Conservation (phyloP, 2,113 vertebrate species). For the Podarcis cretensis region DNA sequence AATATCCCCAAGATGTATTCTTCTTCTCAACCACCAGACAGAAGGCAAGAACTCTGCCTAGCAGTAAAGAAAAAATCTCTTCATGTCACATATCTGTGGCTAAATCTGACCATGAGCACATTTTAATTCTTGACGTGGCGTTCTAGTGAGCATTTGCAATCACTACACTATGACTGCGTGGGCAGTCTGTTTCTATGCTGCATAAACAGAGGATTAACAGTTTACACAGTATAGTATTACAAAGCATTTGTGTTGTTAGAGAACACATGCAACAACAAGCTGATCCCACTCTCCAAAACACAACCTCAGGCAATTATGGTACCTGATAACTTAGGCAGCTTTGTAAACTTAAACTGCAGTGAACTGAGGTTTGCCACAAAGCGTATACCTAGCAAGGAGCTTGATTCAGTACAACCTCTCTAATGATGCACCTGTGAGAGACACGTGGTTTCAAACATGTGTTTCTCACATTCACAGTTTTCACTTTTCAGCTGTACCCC, state of each 20-base stretch:
- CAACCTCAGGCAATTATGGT: neutral
- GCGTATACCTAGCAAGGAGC: neutral
- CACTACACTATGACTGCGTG: neutral
- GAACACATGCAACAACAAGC: neutral
- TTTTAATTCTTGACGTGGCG: neutral
- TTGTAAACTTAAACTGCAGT: neutral
- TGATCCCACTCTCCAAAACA: neutral
- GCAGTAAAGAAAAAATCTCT: neutral
- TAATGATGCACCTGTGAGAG: neutral
- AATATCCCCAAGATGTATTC: neutral
- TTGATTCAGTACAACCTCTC: neutral
- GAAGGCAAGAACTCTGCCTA: neutral
- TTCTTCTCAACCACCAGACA: constrained; percentile 7
- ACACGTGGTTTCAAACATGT: neutral
- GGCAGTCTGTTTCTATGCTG: neutral
- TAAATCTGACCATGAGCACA: constrained; percentile 18
- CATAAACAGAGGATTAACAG: neutral
- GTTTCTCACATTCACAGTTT: neutral
- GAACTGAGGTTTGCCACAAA: neutral
- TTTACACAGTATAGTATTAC: neutral
- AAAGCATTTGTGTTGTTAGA: neutral
- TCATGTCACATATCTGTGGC: constrained; percentile 2
- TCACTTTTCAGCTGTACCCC: too few species aligned
- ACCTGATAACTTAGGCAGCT: neutral
- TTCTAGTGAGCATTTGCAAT: neutral